These are phyloP conservation scores for Harpegnathos saltator DNA, from an alignment of 1,140 invertebrate species.

Conservation along the genomic window DNA sequence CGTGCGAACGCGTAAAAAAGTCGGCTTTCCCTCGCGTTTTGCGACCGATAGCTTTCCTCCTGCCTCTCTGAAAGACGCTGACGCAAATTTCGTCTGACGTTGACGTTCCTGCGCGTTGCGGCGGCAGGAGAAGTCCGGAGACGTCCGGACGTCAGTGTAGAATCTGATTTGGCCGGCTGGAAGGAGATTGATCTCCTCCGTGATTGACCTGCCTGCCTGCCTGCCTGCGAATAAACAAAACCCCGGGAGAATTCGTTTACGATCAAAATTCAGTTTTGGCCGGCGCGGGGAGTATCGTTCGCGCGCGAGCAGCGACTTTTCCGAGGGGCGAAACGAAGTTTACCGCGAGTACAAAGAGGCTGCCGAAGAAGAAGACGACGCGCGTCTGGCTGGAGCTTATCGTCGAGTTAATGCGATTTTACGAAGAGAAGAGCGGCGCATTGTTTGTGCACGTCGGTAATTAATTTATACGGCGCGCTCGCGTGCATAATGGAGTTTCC, in stretches of 20 bases:
- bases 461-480: slow-evolving; percentile 72
- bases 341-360: background rate
- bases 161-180: slow-evolving; percentile 40
- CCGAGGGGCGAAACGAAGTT: slow-evolving; percentile 34
- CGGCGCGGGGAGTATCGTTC: background rate
- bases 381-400: slow-evolving; percentile 42
- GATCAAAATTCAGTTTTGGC: slow-evolving; percentile 47
- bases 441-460: slow-evolving; percentile 49
- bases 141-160: slow-evolving; percentile 23
- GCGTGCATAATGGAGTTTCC: slow-evolving; percentile 73
- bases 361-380: slow-evolving; percentile 10
- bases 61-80: too few species aligned
- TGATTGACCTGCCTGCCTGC: too few species aligned
- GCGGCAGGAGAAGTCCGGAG: too few species aligned
- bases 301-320: slow-evolving; percentile 44
- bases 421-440: slow-evolving; percentile 23
- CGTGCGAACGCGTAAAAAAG: too few species aligned
- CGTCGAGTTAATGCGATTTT: slow-evolving; percentile 47
- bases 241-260: slow-evolving; percentile 47
- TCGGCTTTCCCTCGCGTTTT: too few species aligned
- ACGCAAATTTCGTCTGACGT: background rate
- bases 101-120: background rate
- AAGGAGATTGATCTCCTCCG: slow-evolving; percentile 3
- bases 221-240: slow-evolving; percentile 41
- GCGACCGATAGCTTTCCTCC: too few species aligned